Evolutionary conservation across 2,888 invertebrate species (phyloP).

Genomic region (Seira sanloemensis): DNA sequence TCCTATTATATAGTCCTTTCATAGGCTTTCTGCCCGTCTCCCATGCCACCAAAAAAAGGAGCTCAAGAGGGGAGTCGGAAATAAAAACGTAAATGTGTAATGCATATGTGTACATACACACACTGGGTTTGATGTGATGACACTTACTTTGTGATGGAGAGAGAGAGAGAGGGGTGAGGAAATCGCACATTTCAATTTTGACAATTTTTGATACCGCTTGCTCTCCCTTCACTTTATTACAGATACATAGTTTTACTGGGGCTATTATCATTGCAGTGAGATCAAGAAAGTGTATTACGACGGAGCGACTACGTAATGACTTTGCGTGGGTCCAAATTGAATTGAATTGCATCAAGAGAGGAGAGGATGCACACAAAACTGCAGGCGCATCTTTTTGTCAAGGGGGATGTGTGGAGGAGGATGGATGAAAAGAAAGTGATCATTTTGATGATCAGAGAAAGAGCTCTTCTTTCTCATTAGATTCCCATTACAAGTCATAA

Average conservation of each 20-base stretch:
- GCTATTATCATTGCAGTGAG: not conserved
- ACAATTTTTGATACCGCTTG: not conserved
- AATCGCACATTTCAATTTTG: slow-evolving; percentile 7
- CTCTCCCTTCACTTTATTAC: slow-evolving; percentile 1
- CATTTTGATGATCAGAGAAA: not conserved
- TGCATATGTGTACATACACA: no score
- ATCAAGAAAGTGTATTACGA: not conserved
- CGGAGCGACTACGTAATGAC: not conserved
- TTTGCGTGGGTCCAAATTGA: slow-evolving; percentile 8
- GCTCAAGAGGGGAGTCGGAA: not conserved
- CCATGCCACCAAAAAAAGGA: not conserved
- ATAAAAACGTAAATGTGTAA: no score
- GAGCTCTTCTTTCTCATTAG: not conserved
- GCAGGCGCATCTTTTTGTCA: no score
- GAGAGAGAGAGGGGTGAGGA: not conserved
- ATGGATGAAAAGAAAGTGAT: no score
- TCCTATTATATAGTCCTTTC: slow-evolving; percentile 9
- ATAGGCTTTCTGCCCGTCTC: not conserved
- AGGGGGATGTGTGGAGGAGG: no score
- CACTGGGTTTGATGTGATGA: not conserved
- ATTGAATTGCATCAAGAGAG: slow-evolving; percentile 19
- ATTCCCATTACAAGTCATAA: not conserved
- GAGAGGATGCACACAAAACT: not conserved
- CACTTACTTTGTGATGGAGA: not conserved
- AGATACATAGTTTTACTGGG: no score